A percentile compares a stretch with the other conserved stretches of the same genome.
These are phyloP conservation scores for Hemicordylus capensis DNA, from an alignment of 2,113 vertebrate species.

Conservation along the genomic window DNA sequence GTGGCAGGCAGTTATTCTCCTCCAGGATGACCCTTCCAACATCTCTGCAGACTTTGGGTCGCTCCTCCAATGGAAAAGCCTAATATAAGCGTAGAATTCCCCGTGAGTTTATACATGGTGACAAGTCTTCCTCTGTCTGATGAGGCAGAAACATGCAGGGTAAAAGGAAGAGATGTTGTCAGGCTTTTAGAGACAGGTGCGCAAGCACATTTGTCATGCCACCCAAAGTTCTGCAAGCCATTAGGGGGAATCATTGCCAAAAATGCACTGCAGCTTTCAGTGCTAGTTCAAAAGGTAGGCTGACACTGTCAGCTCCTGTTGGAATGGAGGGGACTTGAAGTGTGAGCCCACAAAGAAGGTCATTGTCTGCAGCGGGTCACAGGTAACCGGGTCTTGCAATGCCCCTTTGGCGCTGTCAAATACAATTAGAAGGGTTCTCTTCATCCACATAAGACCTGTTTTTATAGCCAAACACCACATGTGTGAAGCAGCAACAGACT, in stretches of 20 bases:
- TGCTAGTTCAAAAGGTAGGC: neutral
- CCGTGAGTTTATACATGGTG: neutral
- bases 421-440: neutral
- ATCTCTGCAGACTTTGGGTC: neutral
- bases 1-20: neutral
- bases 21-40: neutral
- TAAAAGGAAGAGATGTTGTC: neutral
- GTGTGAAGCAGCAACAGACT: neutral
- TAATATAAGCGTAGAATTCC: neutral
- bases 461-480: neutral
- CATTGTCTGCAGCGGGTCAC: neutral
- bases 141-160: neutral
- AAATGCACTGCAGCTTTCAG: neutral
- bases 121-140: neutral
- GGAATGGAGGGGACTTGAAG: neutral
- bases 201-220: neutral
- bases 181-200: neutral
- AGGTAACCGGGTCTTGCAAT: no score
- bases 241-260: neutral
- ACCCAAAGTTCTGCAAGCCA: neutral
- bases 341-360: neutral
- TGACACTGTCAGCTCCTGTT: neutral
- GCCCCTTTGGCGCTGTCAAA: neutral
- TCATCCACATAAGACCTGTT: neutral
- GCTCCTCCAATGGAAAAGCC: neutral